Conservation (phyloP, 2,797 vertebrate species). For the Chelonia mydas region DNA sequence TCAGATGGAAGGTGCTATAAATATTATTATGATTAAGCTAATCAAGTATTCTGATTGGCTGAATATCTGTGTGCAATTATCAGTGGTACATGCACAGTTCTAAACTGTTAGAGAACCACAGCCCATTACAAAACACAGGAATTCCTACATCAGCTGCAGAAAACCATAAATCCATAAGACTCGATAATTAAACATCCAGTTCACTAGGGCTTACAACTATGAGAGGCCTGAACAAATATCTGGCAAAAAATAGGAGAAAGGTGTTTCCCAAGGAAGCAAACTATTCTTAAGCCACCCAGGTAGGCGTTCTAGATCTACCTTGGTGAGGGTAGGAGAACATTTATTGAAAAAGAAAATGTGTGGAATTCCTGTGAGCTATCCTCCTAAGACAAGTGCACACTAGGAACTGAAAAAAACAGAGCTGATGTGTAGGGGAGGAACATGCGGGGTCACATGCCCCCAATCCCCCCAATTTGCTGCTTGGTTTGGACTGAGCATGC, state of each 20-base stretch:
- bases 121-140: neutral
- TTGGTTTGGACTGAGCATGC: too few species aligned
- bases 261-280: neutral
- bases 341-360: rapidly evolving
- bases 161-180: neutral
- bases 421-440: too few species aligned
- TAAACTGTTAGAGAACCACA: neutral
- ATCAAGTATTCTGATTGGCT: neutral
- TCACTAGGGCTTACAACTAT: neutral
- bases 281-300: neutral
- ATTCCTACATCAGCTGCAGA: neutral
- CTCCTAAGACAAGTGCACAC: neutral
- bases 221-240: neutral
- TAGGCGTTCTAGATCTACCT: neutral
- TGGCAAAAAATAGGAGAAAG: neutral
- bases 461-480: too few species aligned
- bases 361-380: neutral
- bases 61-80: neutral
- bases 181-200: neutral
- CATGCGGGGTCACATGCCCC: too few species aligned
- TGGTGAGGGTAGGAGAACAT: neutral
- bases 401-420: neutral
- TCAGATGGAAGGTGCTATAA: neutral
- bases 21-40: neutral
- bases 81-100: neutral